phyloP scores from a whole-genome alignment of 2,113 vertebrate species.

The Naja naja region DNA sequence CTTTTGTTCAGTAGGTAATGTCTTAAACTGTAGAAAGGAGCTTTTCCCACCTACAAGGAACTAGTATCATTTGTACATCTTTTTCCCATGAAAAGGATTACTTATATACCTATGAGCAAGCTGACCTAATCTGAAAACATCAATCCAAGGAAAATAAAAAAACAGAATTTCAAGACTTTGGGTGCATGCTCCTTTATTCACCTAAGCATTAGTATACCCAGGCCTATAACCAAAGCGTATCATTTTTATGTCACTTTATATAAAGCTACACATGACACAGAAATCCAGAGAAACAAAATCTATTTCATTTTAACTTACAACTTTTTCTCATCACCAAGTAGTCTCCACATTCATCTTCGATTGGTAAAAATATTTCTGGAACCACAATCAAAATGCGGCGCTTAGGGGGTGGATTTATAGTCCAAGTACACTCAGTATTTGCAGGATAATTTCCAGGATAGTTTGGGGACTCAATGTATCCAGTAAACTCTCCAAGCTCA shows the following conservation, averaged over 20 bases:
- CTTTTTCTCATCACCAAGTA: conserved; percentile 98
- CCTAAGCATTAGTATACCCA: neutral
- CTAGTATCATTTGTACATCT: neutral
- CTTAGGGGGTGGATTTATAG: conserved; percentile 90
- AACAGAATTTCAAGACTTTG: neutral
- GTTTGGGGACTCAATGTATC: conserved; percentile 96
- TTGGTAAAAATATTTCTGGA: conserved; percentile 94
- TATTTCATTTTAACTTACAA: conserved; percentile 74
- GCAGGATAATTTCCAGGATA: conserved; percentile 97
- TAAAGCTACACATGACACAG: neutral
- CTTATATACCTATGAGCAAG: neutral
- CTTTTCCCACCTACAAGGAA: neutral
- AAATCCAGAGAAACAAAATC: neutral
- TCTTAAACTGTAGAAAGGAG: neutral
- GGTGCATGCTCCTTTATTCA: neutral
- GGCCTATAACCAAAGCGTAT: neutral
- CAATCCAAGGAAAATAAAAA: neutral
- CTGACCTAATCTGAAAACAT: neutral
- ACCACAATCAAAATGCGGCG: conserved; percentile 95
- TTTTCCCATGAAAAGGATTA: neutral
- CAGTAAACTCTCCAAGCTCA: conserved; percentile 91
- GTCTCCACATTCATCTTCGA: conserved; percentile 97
- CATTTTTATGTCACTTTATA: neutral
- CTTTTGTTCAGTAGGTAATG: neutral
- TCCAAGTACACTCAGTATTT: conserved; percentile 94